Base-by-base conservation (phyloP, 1,140 invertebrate species). In the Diplogasteroides magnus region DNA sequence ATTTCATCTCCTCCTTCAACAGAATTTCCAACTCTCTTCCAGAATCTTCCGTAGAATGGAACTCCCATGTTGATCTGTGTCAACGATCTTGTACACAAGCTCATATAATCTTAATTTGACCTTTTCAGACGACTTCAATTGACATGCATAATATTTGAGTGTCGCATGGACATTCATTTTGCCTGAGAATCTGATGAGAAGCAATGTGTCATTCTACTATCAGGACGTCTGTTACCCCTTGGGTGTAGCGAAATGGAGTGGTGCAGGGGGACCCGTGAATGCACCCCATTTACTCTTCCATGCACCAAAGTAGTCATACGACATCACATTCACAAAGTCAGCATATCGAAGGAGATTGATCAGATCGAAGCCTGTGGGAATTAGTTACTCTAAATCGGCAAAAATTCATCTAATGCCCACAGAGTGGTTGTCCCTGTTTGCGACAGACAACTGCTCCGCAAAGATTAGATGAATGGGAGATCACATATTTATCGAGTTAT, bases 161-260 rank as follows among this genome's bases (percentile, higher is more conserved):
- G 81, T 78, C 64, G 78, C 81, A 48, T 83, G 77, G 1, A 80
- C 79, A 60, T 83, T 83, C 67, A 77, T 77, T 67, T 82, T 82
- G 25, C 80, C 81, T 11, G 76, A 77, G 55, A 77, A 72, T 57
- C 69, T 71, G 32, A 61, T 61, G 65, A n/a, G 23, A 19, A 55
- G 19, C 3, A 23, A 11, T 60, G 3, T 3, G 58, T 23, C 26
- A 11, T 27, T n/a, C 6, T 60, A n/a, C 11, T 31, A 14, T 37
- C 26, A 2, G 13, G 48, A 28, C 55, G 28, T 2, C 32, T 14
- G 28, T 23, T 3, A 81, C 61, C 69, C 77, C 26, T 77, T 76
- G 14, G 81, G 81, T 63, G 64, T 74, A 3, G 77, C 78, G 60
- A 78, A 82, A 29, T 75, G 82, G 0, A 82, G 65, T 19, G 80